phyloP scores from a whole-genome alignment of 2,797 vertebrate genomes.

The Gobio occitaniae region DNA sequence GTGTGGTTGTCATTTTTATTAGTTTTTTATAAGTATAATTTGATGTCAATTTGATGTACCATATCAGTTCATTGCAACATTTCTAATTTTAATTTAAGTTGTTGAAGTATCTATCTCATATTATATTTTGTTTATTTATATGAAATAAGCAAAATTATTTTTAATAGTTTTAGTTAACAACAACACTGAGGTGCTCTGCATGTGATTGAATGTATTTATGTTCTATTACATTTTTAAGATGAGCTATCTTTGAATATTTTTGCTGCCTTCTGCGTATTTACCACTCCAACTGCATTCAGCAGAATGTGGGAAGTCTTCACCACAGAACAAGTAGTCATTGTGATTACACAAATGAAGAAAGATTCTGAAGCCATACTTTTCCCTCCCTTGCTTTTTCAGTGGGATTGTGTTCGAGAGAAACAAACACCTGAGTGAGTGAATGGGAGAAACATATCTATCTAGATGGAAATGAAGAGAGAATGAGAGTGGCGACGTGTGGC shows the following conservation, averaged over 20 bases:
- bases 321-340: conserved; percentile 32
- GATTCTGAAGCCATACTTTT: not conserved
- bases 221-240: not conserved
- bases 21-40: not conserved
- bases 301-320: conserved; percentile 14
- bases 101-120: not conserved
- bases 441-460: conserved; percentile 1
- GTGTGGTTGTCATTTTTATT: not conserved
- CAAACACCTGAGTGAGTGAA: not conserved
- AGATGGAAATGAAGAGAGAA: conserved; percentile 24
- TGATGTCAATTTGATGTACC: not conserved
- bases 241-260: conserved; percentile 8
- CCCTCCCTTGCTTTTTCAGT: not conserved
- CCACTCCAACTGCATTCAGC: conserved; percentile 43
- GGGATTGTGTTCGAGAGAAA: not conserved
- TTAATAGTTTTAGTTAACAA: not conserved
- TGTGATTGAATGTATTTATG: not conserved
- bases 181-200: not conserved
- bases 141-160: not conserved
- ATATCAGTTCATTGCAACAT: not conserved
- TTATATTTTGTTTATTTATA: not conserved
- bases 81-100: not conserved
- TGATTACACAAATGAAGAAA: conserved; percentile 12
- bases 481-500: conserved; percentile 4
- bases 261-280: conserved; percentile 31